Base-by-base conservation (phyloP, 2,113 vertebrate genomes). In the Ciconia maguari region DNA sequence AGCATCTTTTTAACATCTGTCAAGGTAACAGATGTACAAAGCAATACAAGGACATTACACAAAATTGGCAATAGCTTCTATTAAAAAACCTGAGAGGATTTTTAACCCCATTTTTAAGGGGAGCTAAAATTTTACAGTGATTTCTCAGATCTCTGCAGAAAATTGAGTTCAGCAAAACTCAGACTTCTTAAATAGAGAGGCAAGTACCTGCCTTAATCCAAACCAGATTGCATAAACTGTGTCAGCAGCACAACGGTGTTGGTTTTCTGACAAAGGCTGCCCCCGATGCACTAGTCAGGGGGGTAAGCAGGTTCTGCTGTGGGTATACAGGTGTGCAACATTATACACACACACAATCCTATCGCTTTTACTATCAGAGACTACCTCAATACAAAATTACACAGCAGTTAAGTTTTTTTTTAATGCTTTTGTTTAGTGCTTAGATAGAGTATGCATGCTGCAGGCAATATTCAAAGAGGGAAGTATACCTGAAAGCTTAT, bases 61-160 rank as follows among this genome's bases (percentile, higher is more conserved):
- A 84, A 89, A 65, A 89, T 0, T n/a, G 0, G 32, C 13, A 82
- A 8, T 27, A 78, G 15, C 25, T 55, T 51, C 52, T 46, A 34
- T 32, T n/a, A 57, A 49, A 80, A 91, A 64, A 16, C 1, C 11
- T 3, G 7, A 34, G n/a, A 38, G 8, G 20, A 8, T 13, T 77
- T 88, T 85, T 27, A 46, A 72, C 5, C 2, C 26, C 13, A 16
- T 76, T 76, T 94, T 83, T 62, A 75, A 66, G 24, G 8, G 13
- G 6, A 27, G 7, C 46, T 83, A 25, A 86, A 62, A 24, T 86
- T 77, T 71, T 32, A 46, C n/a, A 79, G 32, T 17, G 11, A 20
- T 88, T 86, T 81, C 57, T 83, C n/a, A 72, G 32, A 72, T 77
- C 26, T 88, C 42, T n/a, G 36, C 11, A 83, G 80, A 92, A 91